Evolutionary conservation across 2,113 vertebrate species (phyloP).

Genomic region (Tiliqua scincoides): DNA sequence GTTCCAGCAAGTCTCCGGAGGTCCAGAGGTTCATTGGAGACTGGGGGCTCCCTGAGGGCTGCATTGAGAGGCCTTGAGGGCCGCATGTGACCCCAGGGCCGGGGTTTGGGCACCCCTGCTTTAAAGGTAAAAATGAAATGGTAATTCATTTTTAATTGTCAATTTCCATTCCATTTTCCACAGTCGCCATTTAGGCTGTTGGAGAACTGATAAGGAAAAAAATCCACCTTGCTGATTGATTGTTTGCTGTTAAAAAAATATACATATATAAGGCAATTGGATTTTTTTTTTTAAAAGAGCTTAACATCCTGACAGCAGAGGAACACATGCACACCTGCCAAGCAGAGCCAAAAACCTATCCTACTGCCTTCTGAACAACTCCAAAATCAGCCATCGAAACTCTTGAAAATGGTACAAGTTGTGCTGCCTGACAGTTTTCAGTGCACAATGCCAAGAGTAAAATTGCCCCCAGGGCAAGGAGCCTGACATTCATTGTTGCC

Average conservation of each 20-base stretch:
- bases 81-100: no score
- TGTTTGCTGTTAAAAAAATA: constrained; percentile 58
- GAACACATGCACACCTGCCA: constrained; percentile 33
- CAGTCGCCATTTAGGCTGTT: constrained; percentile 19
- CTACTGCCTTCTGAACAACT: constrained; percentile 61
- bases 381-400: constrained; percentile 65
- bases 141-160: no score
- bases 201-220: constrained; percentile 57
- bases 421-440: constrained; percentile 46
- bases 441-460: constrained; percentile 61
- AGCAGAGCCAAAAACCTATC: constrained; percentile 63
- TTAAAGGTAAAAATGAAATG: no score
- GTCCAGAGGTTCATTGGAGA: no score
- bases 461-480: constrained; percentile 61
- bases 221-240: constrained; percentile 51
- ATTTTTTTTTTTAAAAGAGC: constrained; percentile 67
- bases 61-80: no score
- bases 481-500: constrained; percentile 56
- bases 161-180: neutral
- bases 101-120: no score
- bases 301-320: constrained; percentile 47
- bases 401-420: constrained; percentile 65
- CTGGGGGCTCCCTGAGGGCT: no score
- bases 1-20: no score
- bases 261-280: no score